Conservation (phyloP, 1,140 invertebrate species). For the Tetraneura akinire region DNA sequence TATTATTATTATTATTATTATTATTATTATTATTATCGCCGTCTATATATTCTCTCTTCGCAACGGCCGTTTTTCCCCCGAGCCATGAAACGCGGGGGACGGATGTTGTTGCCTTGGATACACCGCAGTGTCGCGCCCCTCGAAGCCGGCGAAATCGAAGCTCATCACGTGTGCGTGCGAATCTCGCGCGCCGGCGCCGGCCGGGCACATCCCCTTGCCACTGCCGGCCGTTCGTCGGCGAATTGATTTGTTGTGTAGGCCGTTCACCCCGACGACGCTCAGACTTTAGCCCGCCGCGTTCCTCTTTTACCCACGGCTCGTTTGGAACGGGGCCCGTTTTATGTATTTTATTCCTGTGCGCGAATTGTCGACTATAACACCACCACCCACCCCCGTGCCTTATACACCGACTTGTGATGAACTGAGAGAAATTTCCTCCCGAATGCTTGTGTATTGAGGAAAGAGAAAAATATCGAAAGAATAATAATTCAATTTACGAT, state of each 20-base stretch:
- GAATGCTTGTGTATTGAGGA: too few relatives aligned
- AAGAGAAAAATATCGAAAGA: too few relatives aligned
- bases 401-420: not conserved
- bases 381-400: not conserved
- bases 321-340: too few relatives aligned
- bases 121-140: slow-evolving; percentile 52
- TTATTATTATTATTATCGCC: too few relatives aligned
- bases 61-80: slow-evolving; percentile 55
- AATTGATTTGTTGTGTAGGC: slow-evolving; percentile 51
- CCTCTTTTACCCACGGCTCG: not conserved
- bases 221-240: not conserved
- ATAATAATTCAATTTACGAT: too few relatives aligned
- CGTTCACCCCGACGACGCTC: slow-evolving; percentile 34
- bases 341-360: too few relatives aligned
- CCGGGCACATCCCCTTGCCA: not conserved
- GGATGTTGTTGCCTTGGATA: slow-evolving; percentile 51
- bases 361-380: too few relatives aligned
- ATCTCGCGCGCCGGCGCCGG: slow-evolving; percentile 3
- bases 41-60: not conserved
- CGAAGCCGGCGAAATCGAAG: slow-evolving; percentile 44
- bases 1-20: too few relatives aligned
- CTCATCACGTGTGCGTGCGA: slow-evolving; percentile 43
- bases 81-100: too few relatives aligned
- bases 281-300: slow-evolving; percentile 16
- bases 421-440: too few relatives aligned